These are phyloP conservation scores for Pantala flavescens DNA, from an alignment of 1,140 invertebrate species.

Conservation along the genomic window DNA sequence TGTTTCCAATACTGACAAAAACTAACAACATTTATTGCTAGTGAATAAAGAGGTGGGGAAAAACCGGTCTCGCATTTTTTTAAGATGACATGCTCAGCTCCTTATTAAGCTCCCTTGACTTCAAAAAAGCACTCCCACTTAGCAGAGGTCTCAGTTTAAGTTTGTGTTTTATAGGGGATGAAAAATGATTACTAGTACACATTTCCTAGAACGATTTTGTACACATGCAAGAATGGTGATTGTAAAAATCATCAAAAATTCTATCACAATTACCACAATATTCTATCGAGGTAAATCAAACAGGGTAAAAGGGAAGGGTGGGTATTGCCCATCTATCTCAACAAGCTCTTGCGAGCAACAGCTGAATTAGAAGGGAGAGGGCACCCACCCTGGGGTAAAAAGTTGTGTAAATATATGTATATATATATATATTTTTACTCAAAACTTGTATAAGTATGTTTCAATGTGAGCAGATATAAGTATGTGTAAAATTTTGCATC, in stretches of 20 bases:
- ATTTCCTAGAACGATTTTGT: conserved; percentile 35
- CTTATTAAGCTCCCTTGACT: neutral
- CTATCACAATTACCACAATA: conserved; percentile 44
- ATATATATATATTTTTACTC: conserved; percentile 26
- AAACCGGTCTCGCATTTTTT: conserved; percentile 14
- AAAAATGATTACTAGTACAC: conserved; percentile 29
- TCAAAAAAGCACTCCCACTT: conserved; percentile 8
- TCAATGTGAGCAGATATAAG: conserved; percentile 21
- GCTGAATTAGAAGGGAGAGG: neutral
- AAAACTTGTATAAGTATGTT: conserved; percentile 23
- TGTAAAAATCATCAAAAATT: conserved; percentile 48
- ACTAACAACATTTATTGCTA: conserved; percentile 25
- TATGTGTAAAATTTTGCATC: conserved; percentile 24
- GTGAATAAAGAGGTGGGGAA: conserved; percentile 23
- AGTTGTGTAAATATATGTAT: conserved; percentile 44
- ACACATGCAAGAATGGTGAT: conserved; percentile 38
- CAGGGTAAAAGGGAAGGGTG: conserved; percentile 33
- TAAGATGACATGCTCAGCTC: neutral
- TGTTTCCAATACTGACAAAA: conserved; percentile 22
- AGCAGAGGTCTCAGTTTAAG: conserved; percentile 17
- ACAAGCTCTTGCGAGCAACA: neutral
- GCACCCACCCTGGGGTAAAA: conserved; percentile 36
- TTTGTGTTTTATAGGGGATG: conserved; percentile 18
- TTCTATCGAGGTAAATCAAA: conserved; percentile 23
- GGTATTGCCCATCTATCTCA: conserved; percentile 35